Conservation (phyloP, 2,113 vertebrate genomes). For the Anas platyrhynchos region DNA sequence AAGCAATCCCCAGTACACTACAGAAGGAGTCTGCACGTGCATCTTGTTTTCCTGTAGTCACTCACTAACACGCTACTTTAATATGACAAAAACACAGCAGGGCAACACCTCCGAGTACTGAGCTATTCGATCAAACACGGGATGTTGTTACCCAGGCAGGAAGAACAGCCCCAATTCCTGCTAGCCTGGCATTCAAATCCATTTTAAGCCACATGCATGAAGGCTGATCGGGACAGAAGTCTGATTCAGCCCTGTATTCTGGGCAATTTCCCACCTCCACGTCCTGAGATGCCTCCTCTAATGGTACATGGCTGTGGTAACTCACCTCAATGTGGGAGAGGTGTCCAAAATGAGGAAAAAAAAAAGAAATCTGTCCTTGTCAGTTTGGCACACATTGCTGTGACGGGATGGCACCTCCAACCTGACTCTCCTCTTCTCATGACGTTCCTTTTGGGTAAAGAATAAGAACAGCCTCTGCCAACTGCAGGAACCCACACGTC, state of each 20-base stretch:
- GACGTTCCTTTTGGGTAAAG: not conserved
- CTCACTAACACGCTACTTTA: not conserved
- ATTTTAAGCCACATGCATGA: not conserved
- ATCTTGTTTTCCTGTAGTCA: not conserved
- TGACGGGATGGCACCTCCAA: not conserved
- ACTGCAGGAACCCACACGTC: not conserved
- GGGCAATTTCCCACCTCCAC: not conserved
- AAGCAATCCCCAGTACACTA: not conserved
- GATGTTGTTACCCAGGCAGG: not conserved
- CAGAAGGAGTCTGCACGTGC: not conserved
- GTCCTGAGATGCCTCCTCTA: not conserved
- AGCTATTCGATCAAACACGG: not conserved
- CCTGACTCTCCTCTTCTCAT: not conserved
- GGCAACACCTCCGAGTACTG: not conserved
- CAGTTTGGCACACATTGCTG: accelerated
- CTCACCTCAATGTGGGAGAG: accelerated
- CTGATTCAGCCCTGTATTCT: not conserved
- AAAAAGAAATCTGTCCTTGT: not conserved
- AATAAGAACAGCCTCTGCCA: not conserved
- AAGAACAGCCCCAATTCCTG: not conserved
- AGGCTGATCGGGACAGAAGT: not conserved
- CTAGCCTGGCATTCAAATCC: not conserved
- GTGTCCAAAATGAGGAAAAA: not conserved
- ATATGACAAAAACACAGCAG: not conserved
- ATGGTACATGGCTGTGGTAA: not conserved